Evolutionary conservation across 2,888 invertebrate species (phyloP), one percentile per base, ranked within the genome.

Genomic region (Polydrusus tereticollis): DNA sequence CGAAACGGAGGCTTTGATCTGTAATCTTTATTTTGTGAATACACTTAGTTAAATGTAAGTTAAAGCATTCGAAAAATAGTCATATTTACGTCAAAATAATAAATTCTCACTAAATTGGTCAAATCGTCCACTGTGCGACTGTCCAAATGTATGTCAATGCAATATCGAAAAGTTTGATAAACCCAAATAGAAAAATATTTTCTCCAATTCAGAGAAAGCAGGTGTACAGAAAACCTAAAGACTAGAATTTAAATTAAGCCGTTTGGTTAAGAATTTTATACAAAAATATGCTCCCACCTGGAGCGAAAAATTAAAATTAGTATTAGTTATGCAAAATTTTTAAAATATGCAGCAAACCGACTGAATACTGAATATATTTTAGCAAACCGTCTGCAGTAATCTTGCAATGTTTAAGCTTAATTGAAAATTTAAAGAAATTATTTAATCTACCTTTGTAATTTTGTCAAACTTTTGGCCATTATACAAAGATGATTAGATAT

Each of bases 181-280:
- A n/a, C n/a, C n/a, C n/a, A n/a, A n/a, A n/a, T n/a, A n/a, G n/a
- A 36, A 36, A 41, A 41, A 41, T 16, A 14, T 41, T 41, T 47
- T 47, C 2, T 1, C 12, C 47, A 52, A 68, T 50, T 29, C 20
- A 58, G 50, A 52, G 47, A 71, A 59, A 41, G 65, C 71, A 66
- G 66, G 71, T 66, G 71, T 50, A 58, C 41, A 47, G 50, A 70
- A 59, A 60, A 38, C 41, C 55, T 64, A 60, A 70, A 65, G 38
- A 47, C 59, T 60, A 55, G 45, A 65, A 71, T 65, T 57, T 36
- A 50, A 65, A 60, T 71, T 71, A 60, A 71, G 52, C 52, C 52
- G 21, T 45, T 57, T 50, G 26, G 47, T 65, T 50, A 50, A 65
- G 41, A 18, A 45, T 26, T 45, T 62, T 47, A 60, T 62, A 47